phyloP scores from a whole-genome alignment of 2,888 invertebrate species.

The Orgyia antiqua region DNA sequence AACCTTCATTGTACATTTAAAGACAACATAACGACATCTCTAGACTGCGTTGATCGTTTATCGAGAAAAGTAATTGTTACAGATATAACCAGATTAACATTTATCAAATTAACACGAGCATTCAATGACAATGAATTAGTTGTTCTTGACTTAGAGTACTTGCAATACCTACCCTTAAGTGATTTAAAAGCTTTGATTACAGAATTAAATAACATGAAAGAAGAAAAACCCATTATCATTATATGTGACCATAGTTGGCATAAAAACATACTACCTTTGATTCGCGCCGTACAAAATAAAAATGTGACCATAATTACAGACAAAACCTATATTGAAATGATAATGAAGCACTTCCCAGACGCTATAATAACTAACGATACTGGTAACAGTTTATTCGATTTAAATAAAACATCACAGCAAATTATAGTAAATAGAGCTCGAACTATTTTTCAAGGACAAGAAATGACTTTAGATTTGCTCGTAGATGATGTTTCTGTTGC shows the following conservation, averaged over 20 bases:
- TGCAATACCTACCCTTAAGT: not conserved
- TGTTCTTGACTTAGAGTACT: not conserved
- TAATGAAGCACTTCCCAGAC: not conserved
- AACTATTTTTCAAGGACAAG: slow-evolving; percentile 3
- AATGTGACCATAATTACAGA: slow-evolving; percentile 1
- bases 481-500: not conserved
- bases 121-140: not conserved
- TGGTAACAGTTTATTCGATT: slow-evolving; percentile 1
- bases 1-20: not conserved
- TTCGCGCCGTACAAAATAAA: not conserved
- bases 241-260: not conserved
- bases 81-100: not conserved
- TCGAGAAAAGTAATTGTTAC: slow-evolving; percentile 1
- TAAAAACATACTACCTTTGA: not conserved
- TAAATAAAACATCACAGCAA: not conserved
- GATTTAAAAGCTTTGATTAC: not conserved
- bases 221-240: not conserved
- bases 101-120: not conserved
- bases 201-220: not conserved
- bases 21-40: not conserved
- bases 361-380: not conserved
- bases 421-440: not conserved
- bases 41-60: not conserved
- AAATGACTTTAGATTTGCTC: slow-evolving; percentile 1
- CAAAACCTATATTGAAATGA: not conserved